These are phyloP conservation scores for Portunus trituberculatus DNA, from an alignment of 1,140 invertebrate genomes.

Conservation along the genomic window DNA sequence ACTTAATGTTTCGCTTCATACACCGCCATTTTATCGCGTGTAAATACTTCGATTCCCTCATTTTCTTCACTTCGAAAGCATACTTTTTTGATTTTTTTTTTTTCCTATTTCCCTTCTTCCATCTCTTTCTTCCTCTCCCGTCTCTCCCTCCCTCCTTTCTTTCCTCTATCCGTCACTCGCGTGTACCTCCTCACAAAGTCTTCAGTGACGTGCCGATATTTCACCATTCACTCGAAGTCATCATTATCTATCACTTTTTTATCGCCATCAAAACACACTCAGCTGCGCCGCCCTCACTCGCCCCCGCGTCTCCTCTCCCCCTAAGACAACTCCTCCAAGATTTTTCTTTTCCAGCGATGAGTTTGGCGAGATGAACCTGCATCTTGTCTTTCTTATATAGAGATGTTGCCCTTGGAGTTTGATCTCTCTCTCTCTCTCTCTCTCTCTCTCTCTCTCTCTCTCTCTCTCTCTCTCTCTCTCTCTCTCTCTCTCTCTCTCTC, in stretches of 20 bases:
- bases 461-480: conserved; percentile 15
- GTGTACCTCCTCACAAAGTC: conserved; percentile 40
- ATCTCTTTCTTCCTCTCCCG: background rate
- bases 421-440: conserved; percentile 3
- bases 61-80: conserved; percentile 7
- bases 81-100: conserved; percentile 21
- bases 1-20: background rate
- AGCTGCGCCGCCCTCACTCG: conserved; percentile 29
- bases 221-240: conserved; percentile 61
- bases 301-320: background rate
- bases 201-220: conserved; percentile 51
- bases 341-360: background rate
- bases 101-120: background rate
- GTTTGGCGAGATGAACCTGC: background rate
- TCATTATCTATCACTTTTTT: conserved; percentile 65
- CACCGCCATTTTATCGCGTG: background rate
- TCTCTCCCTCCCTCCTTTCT: background rate
- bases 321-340: background rate
- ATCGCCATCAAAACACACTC: conserved; percentile 56
- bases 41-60: background rate
- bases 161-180: background rate
- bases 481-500: conserved; percentile 24
- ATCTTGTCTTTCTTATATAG: background rate
- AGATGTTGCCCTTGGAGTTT: background rate
- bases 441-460: conserved; percentile 18